Percentiles rank a stretch among this genome's conserved stretches.
These are phyloP conservation scores for Molorchus minor DNA, from an alignment of 2,888 invertebrate genomes.

Conservation along the genomic window DNA sequence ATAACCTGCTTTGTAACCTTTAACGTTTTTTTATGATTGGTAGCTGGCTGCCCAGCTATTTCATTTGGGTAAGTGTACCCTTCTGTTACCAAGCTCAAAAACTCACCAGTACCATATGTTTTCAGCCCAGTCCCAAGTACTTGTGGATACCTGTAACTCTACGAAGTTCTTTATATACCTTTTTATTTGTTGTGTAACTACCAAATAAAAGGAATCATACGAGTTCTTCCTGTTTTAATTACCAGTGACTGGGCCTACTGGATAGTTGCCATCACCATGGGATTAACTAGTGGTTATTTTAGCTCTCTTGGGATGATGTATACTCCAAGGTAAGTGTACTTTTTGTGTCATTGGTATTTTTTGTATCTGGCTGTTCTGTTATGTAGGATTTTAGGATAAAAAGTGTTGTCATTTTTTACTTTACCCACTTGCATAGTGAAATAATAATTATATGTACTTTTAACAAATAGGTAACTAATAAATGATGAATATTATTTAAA, in stretches of 20 bases:
- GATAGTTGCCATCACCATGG: slow-evolving; percentile 76
- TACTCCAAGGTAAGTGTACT: slow-evolving; percentile 81
- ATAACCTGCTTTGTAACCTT: slow-evolving; percentile 94
- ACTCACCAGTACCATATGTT: slow-evolving; percentile 38
- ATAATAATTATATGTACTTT: no score
- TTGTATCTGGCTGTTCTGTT: slow-evolving; percentile 17
- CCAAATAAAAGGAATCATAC: slow-evolving; percentile 64
- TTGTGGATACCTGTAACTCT: slow-evolving; percentile 75
- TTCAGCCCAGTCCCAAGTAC: slow-evolving; percentile 83
- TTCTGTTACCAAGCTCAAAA: not conserved
- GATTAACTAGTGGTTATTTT: slow-evolving; percentile 90
- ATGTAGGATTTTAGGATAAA: no score
- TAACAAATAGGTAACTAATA: no score
- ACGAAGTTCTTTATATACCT: slow-evolving; percentile 84
- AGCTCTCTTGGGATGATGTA: slow-evolving; percentile 95
- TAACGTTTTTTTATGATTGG: slow-evolving; percentile 92
- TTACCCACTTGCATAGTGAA: no score
- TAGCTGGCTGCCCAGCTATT: slow-evolving; percentile 81
- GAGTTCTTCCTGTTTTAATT: slow-evolving; percentile 80
- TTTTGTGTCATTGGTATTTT: no score
- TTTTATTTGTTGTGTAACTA: slow-evolving; percentile 94
- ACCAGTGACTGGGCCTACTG: slow-evolving; percentile 85
- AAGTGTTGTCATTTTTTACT: no score
- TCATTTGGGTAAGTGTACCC: slow-evolving; percentile 74
- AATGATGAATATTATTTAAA: no score